Percentiles rank a stretch among this genome's conserved stretches.
Conservation (phyloP, 2,113 vertebrate species). For the Junco hyemalis region DNA sequence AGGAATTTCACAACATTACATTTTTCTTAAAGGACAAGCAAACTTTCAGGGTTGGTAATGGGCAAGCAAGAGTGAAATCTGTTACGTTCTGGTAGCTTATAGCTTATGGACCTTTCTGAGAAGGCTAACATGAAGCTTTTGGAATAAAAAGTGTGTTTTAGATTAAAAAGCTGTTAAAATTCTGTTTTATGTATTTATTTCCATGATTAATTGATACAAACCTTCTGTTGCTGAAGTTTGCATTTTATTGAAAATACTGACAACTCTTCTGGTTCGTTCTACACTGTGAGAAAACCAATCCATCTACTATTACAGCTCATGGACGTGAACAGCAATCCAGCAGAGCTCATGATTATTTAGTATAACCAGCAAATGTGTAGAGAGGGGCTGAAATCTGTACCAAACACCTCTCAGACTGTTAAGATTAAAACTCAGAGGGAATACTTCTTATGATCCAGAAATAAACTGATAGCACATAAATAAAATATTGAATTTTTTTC, state of each 20-base stretch:
- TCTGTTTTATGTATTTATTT: conserved; percentile 70
- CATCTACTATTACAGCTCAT: conserved; percentile 55
- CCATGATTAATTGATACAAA: conserved; percentile 76
- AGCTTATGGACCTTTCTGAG: conserved; percentile 73
- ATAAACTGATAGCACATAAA: conserved; percentile 82
- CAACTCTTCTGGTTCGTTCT: conserved; percentile 73
- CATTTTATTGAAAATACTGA: conserved; percentile 75
- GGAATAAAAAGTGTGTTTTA: conserved; percentile 72
- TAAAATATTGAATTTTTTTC: conserved; percentile 78
- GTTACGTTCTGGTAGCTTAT: conserved; percentile 75
- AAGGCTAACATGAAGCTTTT: conserved; percentile 77
- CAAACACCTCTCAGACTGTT: conserved; percentile 75
- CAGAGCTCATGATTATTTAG: conserved; percentile 73
- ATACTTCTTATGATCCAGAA: conserved; percentile 75
- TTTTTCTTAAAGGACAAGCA: conserved; percentile 89
- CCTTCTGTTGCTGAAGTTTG: conserved; percentile 66
- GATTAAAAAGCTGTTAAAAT: conserved; percentile 74
- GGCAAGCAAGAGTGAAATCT: conserved; percentile 77
- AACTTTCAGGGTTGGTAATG: conserved; percentile 81
- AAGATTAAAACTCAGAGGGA: conserved; percentile 74
- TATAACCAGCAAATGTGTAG: conserved; percentile 71
- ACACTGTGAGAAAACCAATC: conserved; percentile 69
- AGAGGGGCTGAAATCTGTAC: conserved; percentile 72
- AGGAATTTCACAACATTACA: conserved; percentile 87
- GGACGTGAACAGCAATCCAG: conserved; percentile 76